Evolutionary conservation across 2,888 invertebrate species (phyloP), one percentile per base, ranked within the genome.

Genomic region (Brassicogethes aeneus): DNA sequence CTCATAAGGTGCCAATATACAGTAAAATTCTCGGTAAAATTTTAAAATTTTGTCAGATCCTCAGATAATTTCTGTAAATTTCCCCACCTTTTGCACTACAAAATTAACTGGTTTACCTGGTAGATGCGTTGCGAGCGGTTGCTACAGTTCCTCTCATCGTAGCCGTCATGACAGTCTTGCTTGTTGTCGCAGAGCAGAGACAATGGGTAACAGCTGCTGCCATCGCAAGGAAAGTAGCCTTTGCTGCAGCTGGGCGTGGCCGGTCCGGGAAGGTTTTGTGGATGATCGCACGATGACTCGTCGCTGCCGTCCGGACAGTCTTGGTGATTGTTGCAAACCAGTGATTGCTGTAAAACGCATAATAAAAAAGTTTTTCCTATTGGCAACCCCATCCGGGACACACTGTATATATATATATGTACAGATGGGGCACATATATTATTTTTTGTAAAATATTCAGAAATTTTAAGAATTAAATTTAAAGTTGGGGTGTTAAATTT

Each of bases 141-240:
- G 3, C 53, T 52, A 49, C 85, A 85, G 61, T 83, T 75, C 2
- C 59, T 59, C 62, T 91, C 90, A 57, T 91, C 90, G 34, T 74
- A 76, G 7, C 77, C 80, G 57, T 89, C 88, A 45, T 74, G 72
- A 58, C 90, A 90, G 55, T 89, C 81, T 29, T 70, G 68, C 7
- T 72, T 72, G 0, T 77, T 77, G 60, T 90, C 79, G 61, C 89
- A 90, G 17, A 76, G 68, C 37, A 73, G 68, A 0, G 70, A 68
- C 13, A 76, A 57, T 0, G 80, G 75, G 15, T 81, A 61, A 59
- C 88, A 88, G 1, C 62, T 64, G 7, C 65, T 69, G n/a, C 64
- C 70, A 52, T 80, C 79, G 52, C 81, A 81, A 0, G 70, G 65
- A 59, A 80, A 79, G 41, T 69, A 70, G 1, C 77, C 53, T 2